These are phyloP conservation scores for Lasius platythorax DNA, from an alignment of 2,888 invertebrate species.

Conservation along the genomic window DNA sequence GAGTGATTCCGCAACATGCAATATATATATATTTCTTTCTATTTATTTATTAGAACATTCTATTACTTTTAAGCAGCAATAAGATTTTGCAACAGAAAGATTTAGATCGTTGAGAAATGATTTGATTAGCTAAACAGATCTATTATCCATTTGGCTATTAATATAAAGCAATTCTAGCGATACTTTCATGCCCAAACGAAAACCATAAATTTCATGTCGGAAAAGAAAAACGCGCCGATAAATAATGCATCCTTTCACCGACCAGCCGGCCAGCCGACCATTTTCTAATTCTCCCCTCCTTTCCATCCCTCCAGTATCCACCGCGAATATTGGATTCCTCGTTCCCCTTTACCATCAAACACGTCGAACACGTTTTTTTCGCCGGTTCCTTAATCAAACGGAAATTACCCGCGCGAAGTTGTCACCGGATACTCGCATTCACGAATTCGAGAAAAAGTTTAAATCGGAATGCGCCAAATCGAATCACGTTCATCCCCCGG, in stretches of 20 bases:
- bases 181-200: slow-evolving; percentile 45
- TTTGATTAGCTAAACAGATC: background rate
- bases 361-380: slow-evolving; percentile 50
- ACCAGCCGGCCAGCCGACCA: slow-evolving; percentile 44
- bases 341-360: slow-evolving; percentile 61
- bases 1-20: background rate
- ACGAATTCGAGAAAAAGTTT: slow-evolving; percentile 80
- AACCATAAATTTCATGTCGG: slow-evolving; percentile 36
- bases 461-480: slow-evolving; percentile 85
- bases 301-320: slow-evolving; percentile 68
- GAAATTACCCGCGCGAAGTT: slow-evolving; percentile 82
- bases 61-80: background rate
- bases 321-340: slow-evolving; percentile 78
- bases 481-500: slow-evolving; percentile 81
- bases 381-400: slow-evolving; percentile 79
- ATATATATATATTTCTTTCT: background rate
- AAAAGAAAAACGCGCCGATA: slow-evolving; percentile 50
- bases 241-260: slow-evolving; percentile 57
- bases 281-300: slow-evolving; percentile 45
- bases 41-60: background rate
- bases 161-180: slow-evolving; percentile 47
- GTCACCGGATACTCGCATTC: slow-evolving; percentile 75
- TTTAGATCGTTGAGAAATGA: background rate
- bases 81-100: background rate
- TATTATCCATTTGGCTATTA: slow-evolving; percentile 22